phyloP scores from a whole-genome alignment of 2,113 vertebrate species.

The Ceyx cyanopectus region DNA sequence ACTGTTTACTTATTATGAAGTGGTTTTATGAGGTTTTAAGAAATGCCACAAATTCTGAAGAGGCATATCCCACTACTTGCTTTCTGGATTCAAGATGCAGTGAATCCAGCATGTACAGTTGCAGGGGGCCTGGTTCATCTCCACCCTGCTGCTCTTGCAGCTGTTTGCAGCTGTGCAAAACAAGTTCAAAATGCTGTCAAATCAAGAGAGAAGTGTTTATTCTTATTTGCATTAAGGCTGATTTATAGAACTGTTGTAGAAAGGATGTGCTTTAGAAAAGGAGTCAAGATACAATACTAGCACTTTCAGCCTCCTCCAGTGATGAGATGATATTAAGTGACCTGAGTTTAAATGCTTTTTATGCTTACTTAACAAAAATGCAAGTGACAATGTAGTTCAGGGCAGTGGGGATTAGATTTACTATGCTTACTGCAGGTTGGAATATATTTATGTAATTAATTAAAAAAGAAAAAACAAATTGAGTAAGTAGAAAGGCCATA shows the following conservation, averaged over 20 bases:
- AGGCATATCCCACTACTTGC: fast-evolving
- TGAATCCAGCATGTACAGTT: not conserved
- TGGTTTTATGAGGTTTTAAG: not conserved
- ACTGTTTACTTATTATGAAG: not conserved
- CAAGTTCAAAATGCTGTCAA: not conserved
- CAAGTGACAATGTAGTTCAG: not conserved
- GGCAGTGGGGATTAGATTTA: not conserved
- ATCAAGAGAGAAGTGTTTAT: not conserved
- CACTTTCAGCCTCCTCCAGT: not conserved
- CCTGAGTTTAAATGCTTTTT: not conserved
- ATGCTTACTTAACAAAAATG: not conserved
- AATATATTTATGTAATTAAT: not conserved
- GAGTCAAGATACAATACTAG: not conserved
- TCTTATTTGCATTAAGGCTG: not conserved
- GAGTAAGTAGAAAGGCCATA: not conserved
- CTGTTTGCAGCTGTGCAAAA: not conserved
- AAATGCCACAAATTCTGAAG: not conserved
- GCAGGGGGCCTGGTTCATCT: not conserved
- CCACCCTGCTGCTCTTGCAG: not conserved
- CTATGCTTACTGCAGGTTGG: not conserved
- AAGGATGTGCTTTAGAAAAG: not conserved
- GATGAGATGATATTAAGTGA: not conserved
- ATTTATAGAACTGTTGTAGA: not conserved
- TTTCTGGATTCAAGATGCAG: not conserved
- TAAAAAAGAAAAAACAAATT: not conserved